These are phyloP conservation scores for Garra rufa DNA, from an alignment of 2,113 vertebrate genomes.

Conservation along the genomic window DNA sequence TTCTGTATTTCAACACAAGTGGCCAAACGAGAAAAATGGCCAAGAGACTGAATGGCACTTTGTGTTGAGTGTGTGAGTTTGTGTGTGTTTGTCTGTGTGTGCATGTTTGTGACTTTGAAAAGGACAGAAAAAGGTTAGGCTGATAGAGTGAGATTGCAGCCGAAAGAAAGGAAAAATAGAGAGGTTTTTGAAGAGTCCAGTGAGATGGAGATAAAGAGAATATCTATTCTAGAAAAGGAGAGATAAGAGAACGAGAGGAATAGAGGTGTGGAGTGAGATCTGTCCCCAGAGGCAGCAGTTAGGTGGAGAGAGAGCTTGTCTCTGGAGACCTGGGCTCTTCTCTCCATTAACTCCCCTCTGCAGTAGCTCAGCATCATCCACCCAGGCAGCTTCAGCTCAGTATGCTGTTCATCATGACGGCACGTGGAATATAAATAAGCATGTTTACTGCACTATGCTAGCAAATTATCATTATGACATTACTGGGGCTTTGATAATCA, in stretches of 20 bases:
- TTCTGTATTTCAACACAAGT: neutral
- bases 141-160: neutral
- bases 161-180: neutral
- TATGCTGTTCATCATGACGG: neutral
- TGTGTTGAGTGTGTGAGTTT: neutral
- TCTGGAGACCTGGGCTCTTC: conserved; percentile 27
- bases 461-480: conserved; percentile 10
- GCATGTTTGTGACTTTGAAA: neutral
- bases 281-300: conserved; percentile 15
- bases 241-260: conserved; percentile 10
- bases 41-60: conserved; percentile 10
- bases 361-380: conserved; percentile 1
- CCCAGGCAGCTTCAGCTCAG: neutral
- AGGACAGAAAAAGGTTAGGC: neutral
- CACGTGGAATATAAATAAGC: neutral
- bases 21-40: neutral
- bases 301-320: neutral
- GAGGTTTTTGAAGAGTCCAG: conserved; percentile 23
- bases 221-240: neutral
- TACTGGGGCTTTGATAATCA: neutral
- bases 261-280: neutral
- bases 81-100: neutral
- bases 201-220: conserved; percentile 8
- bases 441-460: neutral
- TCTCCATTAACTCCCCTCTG: conserved; percentile 21